phyloP scores from a whole-genome alignment of 2,797 vertebrate species.

The Alectoris magna region DNA sequence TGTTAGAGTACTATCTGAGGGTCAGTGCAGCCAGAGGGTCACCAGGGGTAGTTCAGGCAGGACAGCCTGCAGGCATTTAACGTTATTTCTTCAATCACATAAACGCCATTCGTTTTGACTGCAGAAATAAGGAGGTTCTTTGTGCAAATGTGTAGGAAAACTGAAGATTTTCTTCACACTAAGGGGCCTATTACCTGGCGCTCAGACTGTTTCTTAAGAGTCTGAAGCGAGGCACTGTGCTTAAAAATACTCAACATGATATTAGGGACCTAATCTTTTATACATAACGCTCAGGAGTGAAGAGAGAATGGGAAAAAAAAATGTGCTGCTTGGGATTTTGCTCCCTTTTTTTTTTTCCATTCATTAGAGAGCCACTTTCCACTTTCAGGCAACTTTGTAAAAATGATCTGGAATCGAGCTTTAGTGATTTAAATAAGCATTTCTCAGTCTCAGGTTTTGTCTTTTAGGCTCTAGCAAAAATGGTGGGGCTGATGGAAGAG shows the following conservation, averaged over 20 bases:
- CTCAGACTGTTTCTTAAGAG: constrained; percentile 1
- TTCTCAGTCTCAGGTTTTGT: not conserved
- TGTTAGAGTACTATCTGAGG: not conserved
- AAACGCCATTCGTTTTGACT: not conserved
- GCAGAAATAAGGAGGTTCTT: not conserved
- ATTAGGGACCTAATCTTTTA: not conserved
- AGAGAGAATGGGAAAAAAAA: not conserved
- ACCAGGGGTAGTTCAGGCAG: not conserved
- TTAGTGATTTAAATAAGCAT: not conserved
- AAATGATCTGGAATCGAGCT: not conserved
- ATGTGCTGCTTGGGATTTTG: not conserved
- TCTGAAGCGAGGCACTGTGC: not conserved
- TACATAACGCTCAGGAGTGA: not conserved
- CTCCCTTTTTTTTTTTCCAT: not conserved
- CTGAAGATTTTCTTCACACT: not conserved
- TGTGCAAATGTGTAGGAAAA: not conserved
- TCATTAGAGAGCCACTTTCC: not conserved
- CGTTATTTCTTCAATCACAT: not conserved
- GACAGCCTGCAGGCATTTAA: not conserved
- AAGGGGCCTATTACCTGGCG: not conserved
- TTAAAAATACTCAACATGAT: not conserved
- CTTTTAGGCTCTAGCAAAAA: not conserved
- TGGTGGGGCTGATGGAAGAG: not conserved
- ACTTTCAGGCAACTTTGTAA: not conserved
- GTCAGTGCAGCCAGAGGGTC: not conserved